Base-by-base conservation (phyloP, 2,888 invertebrate species). In the Chalcis sispes region DNA sequence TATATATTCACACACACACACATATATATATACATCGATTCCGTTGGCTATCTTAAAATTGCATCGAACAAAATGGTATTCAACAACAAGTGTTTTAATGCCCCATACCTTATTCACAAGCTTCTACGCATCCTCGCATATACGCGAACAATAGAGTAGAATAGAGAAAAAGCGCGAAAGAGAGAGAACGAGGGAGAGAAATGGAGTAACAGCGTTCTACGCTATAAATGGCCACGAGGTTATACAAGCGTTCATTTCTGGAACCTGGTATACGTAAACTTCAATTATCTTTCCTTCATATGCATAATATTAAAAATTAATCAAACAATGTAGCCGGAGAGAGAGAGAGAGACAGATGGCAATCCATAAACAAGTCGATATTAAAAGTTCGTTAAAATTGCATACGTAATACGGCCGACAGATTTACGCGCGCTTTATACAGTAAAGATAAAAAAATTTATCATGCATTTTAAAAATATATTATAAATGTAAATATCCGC, bases 241-340 rank as follows among this genome's bases (percentile, higher is more conserved):
- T n/a, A 5, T 15, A 8, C 15, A 8, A 4, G 15, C 25, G 42
- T 25, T 42, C 29, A 48, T 48, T 48, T n/a, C 32, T 20, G 36
- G 10, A 13, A 13, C 36, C 1, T 10, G 1, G 1, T 23, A 32
- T 18, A 61, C 62, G 46, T 48, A 62, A 62, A 62, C 46, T 48
- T 62, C 15, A 65, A 65, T 65, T 65, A 52, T 50, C 52, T 52
- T 36, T 27, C 46, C 54, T 23, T 8, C 18, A 36, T 36, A 18
- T 52, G 5, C 50, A 40, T 52, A 25, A 52, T 52, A 65, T 52
- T 52, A 65, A 52, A 65, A 52, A 65, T 52, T 65, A 25, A 65
- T 52, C 25, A 18, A 8, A n/a, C 52, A 36, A 65, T 52, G 52
- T 65, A 4, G 18, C 13, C 1, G 32, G 1, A 0, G n/a, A n/a